Conservation (phyloP, 2,888 invertebrate species). For the Piscicola geometra region DNA sequence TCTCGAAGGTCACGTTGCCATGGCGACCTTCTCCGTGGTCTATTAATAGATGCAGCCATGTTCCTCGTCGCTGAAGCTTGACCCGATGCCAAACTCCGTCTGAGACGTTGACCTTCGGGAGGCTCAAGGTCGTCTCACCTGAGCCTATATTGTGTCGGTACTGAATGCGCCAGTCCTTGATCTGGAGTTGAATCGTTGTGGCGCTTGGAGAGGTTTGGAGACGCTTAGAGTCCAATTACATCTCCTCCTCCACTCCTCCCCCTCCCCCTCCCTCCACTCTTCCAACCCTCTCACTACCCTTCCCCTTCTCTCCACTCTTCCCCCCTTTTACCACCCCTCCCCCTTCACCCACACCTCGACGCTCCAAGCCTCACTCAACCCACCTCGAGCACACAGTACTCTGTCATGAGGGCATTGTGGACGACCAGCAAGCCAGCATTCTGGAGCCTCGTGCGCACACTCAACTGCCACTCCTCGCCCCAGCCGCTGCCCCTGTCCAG, state of each 20-base stretch:
- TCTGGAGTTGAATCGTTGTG: slow-evolving; percentile 17
- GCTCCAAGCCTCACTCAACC: not conserved
- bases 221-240: too few relatives aligned
- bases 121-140: slow-evolving; percentile 79
- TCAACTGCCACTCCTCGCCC: slow-evolving; percentile 77
- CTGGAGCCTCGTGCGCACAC: slow-evolving; percentile 87
- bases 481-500: slow-evolving; percentile 43
- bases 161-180: slow-evolving; percentile 63
- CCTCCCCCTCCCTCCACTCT: too few relatives aligned
- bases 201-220: too few relatives aligned
- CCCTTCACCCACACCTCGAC: not conserved
- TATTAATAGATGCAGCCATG: slow-evolving; percentile 82
- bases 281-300: too few relatives aligned
- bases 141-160: slow-evolving; percentile 91
- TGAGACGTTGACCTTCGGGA: slow-evolving; percentile 81
- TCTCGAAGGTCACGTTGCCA: slow-evolving; percentile 58
- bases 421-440: slow-evolving; percentile 82
- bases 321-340: too few relatives aligned
- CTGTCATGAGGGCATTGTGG: slow-evolving; percentile 45
- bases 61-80: slow-evolving; percentile 81
- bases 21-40: slow-evolving; percentile 83
- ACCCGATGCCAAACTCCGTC: slow-evolving; percentile 97
- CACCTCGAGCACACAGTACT: slow-evolving; percentile 81
- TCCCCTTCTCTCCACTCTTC: too few relatives aligned
- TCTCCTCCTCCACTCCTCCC: too few relatives aligned